Evolutionary conservation across 2,888 invertebrate species (phyloP), one percentile per base, ranked within the genome.

Genomic region (Trichopoda pennipes): DNA sequence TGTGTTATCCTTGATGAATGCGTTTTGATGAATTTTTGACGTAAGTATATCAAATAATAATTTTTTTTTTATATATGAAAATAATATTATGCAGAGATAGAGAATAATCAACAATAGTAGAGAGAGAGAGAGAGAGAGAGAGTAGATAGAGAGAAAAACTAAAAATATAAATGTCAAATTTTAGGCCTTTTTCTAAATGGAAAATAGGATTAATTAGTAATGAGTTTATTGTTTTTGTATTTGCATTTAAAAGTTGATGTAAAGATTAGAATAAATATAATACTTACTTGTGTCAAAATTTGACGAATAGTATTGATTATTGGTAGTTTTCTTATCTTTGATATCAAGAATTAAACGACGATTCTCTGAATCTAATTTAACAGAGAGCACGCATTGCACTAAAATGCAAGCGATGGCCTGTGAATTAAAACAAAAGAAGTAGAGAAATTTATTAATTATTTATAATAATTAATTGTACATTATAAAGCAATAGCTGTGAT

Each of bases 271-370:
- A 53, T 23, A 75, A 87, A 85, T 76, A 77, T 47, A 53, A 73
- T 87, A 92, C 94, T 94, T 91, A 95, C 95, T 95, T 85, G 94
- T 94, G 87, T 95, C 94, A 89, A 94, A 94, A 89, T 95, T 95
- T 86, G 95, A 95, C 87, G 94, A 94, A 85, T 94, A 93, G 88
- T 95, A 95, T 90, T 95, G 95, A 72, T 93, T 94, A 89, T 95
- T 95, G 87, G 94, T 94, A 85, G 91, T 90, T 89, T 95, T 95
- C 75, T 93, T 92, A 88, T 95, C 95, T 86, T 94, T 93, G 79
- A 95, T 95, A 87, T 94, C 93, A 23, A 95, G 93, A 75, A 95
- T 93, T n/a, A 94, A 92, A 89, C 94, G 94, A 87, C 93, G 94
- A 85, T 92, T 90, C 85, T 90, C 89, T 85, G 88, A 82, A 86